Evolutionary conservation across 2,113 vertebrate species (phyloP).

Genomic region (Lontra canadensis): DNA sequence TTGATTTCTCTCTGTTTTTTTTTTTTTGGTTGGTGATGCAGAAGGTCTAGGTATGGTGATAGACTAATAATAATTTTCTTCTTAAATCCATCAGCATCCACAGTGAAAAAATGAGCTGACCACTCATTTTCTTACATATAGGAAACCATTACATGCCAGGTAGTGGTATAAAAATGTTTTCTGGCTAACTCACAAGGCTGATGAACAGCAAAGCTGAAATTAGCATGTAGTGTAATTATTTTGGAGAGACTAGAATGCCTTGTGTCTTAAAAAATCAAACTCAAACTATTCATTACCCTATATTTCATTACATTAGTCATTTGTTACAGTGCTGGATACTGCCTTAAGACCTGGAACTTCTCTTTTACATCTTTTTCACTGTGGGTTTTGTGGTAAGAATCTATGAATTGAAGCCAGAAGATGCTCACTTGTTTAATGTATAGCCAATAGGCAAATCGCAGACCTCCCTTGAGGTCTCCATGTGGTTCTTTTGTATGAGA

Average conservation of each 20-base stretch:
- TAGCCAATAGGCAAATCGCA: not conserved
- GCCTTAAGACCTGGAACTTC: not conserved
- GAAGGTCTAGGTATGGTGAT: not conserved
- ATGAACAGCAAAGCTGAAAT: slow-evolving; percentile 31
- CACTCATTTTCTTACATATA: not conserved
- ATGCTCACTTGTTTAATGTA: not conserved
- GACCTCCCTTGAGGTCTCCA: not conserved
- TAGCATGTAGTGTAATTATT: not conserved
- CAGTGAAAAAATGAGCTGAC: not conserved
- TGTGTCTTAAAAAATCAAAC: not conserved
- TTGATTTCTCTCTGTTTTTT: not conserved
- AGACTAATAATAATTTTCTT: not conserved
- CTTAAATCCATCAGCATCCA: not conserved
- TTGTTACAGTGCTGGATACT: not conserved
- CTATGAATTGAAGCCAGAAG: not conserved
- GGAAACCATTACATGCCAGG: not conserved
- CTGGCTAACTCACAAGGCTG: not conserved
- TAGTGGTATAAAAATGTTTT: slow-evolving; percentile 22
- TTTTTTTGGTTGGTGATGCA: not conserved
- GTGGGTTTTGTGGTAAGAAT: slow-evolving; percentile 38
- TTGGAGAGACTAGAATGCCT: slow-evolving; percentile 3
- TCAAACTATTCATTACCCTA: not conserved
- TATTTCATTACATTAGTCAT: slow-evolving; percentile 36
- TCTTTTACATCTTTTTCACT: not conserved
- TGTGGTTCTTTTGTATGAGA: not conserved